These are phyloP conservation scores for Amyelois transitella DNA, from an alignment of 1,140 invertebrate species.

Conservation along the genomic window DNA sequence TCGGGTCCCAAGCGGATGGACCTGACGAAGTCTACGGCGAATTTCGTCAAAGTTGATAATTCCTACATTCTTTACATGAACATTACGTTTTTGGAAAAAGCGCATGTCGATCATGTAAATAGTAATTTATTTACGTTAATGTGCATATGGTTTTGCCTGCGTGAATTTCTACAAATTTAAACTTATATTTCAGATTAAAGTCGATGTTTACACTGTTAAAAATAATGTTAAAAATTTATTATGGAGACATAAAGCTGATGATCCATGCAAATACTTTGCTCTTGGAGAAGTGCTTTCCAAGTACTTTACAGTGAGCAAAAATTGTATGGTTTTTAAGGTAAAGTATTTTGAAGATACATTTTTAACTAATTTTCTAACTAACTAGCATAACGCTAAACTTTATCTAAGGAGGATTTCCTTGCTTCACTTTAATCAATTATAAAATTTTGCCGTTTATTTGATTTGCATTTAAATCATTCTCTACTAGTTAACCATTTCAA, in stretches of 20 bases:
- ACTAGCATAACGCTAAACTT: too few species aligned
- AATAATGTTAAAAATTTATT: conserved; percentile 19
- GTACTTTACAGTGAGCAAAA: neutral
- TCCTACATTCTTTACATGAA: conserved; percentile 13
- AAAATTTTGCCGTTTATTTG: too few species aligned
- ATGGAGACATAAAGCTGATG: neutral
- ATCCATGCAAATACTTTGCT: neutral
- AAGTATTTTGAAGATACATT: too few species aligned
- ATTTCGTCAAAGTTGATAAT: conserved; percentile 8
- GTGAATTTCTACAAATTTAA: too few species aligned
- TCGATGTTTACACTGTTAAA: conserved; percentile 22
- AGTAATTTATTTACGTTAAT: neutral
- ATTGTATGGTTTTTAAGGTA: conserved; percentile 1
- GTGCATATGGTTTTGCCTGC: too few species aligned
- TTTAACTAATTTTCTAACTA: too few species aligned
- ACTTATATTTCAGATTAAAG: conserved; percentile 29
- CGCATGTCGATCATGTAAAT: conserved; percentile 12
- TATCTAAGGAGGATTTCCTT: too few species aligned
- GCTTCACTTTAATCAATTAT: too few species aligned
- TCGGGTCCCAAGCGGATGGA: conserved; percentile 22
- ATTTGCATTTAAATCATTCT: too few species aligned
- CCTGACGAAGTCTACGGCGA: conserved; percentile 10
- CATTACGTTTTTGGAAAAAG: conserved; percentile 14
- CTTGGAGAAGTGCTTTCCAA: neutral
- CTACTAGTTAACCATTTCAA: too few species aligned